Evolutionary conservation across 2,113 vertebrate species (phyloP).

Genomic region (Bothrops jararaca): DNA sequence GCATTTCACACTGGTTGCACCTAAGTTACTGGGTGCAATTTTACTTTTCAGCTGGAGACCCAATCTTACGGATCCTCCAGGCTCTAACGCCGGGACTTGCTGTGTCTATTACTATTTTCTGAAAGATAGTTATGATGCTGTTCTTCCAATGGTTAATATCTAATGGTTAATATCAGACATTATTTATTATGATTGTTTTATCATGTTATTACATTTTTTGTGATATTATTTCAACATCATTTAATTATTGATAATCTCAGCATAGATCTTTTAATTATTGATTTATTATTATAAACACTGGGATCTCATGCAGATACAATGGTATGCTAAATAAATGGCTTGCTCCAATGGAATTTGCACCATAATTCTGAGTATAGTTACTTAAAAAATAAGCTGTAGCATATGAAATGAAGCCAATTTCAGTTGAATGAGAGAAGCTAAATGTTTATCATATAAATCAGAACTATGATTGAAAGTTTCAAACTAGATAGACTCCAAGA

Average conservation of each 20-base stretch:
- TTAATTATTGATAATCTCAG: not conserved
- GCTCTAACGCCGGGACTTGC: not conserved
- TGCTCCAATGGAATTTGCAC: not conserved
- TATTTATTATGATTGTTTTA: not conserved
- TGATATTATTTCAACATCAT: not conserved
- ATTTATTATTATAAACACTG: not conserved
- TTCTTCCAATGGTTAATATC: not conserved
- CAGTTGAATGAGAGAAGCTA: not conserved
- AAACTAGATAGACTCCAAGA: not conserved
- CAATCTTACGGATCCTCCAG: not conserved
- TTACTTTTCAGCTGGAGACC: not conserved
- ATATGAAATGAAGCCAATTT: not conserved
- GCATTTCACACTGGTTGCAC: not conserved
- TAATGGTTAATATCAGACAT: not conserved
- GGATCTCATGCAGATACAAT: not conserved
- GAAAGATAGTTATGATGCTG: not conserved
- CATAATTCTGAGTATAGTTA: not conserved
- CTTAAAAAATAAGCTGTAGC: not conserved
- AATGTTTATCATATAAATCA: not conserved
- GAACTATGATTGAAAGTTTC: not conserved
- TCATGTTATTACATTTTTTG: not conserved
- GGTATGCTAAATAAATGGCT: not conserved
- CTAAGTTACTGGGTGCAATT: not conserved
- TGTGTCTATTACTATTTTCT: not conserved
- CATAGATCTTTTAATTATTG: not conserved